Percentiles rank a stretch among this genome's conserved stretches.
phyloP scores from a whole-genome alignment of 2,797 vertebrate genomes.

The Macroramphosus scolopax region DNA sequence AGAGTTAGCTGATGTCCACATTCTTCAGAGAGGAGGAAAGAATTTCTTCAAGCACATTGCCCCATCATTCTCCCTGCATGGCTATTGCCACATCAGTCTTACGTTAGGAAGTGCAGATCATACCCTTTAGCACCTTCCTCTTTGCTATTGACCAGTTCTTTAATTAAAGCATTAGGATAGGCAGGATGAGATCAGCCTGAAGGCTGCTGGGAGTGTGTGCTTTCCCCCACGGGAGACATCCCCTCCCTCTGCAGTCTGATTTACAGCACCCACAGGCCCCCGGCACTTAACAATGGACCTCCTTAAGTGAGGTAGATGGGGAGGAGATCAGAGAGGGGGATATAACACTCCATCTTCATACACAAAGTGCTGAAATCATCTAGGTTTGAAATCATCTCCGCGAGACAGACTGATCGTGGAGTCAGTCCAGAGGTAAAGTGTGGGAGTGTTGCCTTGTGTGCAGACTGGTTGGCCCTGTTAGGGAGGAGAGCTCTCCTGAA shows the following conservation, averaged over 20 bases:
- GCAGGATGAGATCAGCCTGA: slow-evolving; percentile 74
- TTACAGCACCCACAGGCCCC: slow-evolving; percentile 78
- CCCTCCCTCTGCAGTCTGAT: slow-evolving; percentile 75
- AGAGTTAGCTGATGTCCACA: slow-evolving; percentile 12
- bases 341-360: slow-evolving; percentile 76
- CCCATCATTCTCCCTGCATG: slow-evolving; percentile 29
- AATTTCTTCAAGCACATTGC: slow-evolving; percentile 24
- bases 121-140: slow-evolving; percentile 64
- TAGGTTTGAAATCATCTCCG: slow-evolving; percentile 65
- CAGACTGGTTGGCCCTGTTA: slow-evolving; percentile 46
- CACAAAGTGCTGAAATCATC: slow-evolving; percentile 74
- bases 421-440: slow-evolving; percentile 58
- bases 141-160: slow-evolving; percentile 71
- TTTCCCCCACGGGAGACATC: slow-evolving; percentile 73
- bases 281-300: slow-evolving; percentile 80
- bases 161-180: slow-evolving; percentile 74
- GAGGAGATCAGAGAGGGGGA: slow-evolving; percentile 68
- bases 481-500: slow-evolving; percentile 37
- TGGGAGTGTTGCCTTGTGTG: slow-evolving; percentile 57
- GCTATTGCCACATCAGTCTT: slow-evolving; percentile 42
- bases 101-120: slow-evolving; percentile 38
- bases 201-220: slow-evolving; percentile 71
- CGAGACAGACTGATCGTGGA: slow-evolving; percentile 60
- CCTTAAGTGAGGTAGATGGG: slow-evolving; percentile 75
- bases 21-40: slow-evolving; percentile 18